Conservation (phyloP, 2,797 vertebrate genomes). For the Onychomys torridus region DNA sequence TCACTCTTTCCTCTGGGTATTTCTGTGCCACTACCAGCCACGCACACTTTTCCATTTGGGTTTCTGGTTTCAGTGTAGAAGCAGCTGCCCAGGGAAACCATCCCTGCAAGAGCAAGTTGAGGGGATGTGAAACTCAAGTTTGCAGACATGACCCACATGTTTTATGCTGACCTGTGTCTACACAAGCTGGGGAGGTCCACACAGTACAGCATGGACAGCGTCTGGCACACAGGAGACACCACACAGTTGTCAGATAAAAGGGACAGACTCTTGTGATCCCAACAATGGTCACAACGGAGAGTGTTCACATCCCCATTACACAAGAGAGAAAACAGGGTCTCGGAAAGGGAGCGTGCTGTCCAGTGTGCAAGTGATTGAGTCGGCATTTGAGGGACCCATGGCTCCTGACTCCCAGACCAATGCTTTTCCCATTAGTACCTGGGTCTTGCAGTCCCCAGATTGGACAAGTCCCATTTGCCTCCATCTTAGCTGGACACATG, state of each 20-base stretch:
- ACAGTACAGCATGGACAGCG: neutral
- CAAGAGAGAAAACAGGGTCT: constrained; percentile 10
- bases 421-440: neutral
- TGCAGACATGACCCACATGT: neutral
- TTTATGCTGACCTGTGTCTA: neutral
- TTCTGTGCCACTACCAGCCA: neutral
- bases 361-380: neutral
- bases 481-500: neutral
- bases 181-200: neutral
- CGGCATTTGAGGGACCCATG: neutral
- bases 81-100: neutral
- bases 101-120: neutral
- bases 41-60: neutral
- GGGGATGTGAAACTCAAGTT: neutral
- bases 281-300: neutral
- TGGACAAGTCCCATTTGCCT: neutral
- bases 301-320: neutral
- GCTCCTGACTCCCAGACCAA: neutral
- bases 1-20: neutral
- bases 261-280: neutral
- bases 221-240: neutral
- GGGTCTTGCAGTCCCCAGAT: neutral
- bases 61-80: neutral
- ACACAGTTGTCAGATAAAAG: neutral
- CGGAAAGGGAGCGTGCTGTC: neutral